These are phyloP conservation scores for Amphiura filiformis DNA, from an alignment of 35 echinoderm and acorn worm genomes.

Conservation along the genomic window DNA sequence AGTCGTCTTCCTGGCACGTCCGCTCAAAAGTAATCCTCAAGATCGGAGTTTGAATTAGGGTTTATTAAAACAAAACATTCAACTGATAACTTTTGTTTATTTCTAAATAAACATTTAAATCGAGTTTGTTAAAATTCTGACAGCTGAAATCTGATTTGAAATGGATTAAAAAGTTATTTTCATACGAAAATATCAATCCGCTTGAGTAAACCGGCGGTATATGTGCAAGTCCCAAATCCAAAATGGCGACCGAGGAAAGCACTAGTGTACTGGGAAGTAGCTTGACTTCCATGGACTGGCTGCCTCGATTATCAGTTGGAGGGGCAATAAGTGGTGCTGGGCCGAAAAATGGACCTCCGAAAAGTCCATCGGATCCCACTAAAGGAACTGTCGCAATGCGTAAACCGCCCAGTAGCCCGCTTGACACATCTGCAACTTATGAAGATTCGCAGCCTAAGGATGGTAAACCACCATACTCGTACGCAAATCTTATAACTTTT, in stretches of 20 bases:
- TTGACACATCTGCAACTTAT: constrained; percentile 81
- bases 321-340: constrained; percentile 62
- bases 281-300: constrained; percentile 99
- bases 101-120: too few relatives aligned
- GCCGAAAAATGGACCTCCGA: constrained; percentile 62
- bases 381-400: constrained; percentile 94
- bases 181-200: constrained; percentile 39
- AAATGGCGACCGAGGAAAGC: constrained; percentile 85
- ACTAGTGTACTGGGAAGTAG: constrained; percentile 66
- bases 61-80: not conserved
- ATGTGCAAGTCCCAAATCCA: constrained; percentile 60
- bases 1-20: not conserved
- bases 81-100: too few relatives aligned
- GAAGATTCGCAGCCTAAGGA: constrained; percentile 84
- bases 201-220: constrained; percentile 43
- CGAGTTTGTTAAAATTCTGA: too few relatives aligned
- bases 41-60: not conserved
- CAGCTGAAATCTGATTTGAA: too few relatives aligned
- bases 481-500: constrained; percentile 99
- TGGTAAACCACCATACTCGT: constrained; percentile 95
- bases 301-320: constrained; percentile 73
- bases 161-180: not conserved
- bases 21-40: not conserved
- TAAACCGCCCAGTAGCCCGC: constrained; percentile 94
- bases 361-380: constrained; percentile 60